These are phyloP conservation scores for Carcina quercana DNA, from an alignment of 2,888 invertebrate genomes.

Conservation along the genomic window DNA sequence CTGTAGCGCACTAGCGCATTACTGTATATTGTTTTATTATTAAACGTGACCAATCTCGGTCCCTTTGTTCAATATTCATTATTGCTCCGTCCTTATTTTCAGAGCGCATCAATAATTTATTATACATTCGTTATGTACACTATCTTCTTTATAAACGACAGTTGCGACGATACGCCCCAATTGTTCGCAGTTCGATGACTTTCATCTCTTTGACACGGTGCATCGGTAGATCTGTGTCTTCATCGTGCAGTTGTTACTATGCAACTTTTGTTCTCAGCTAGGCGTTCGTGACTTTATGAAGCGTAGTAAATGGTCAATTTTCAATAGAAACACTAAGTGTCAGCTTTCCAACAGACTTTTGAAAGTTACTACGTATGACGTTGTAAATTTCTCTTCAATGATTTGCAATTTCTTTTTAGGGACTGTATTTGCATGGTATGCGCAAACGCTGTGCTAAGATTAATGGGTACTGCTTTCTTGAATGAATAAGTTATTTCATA, in stretches of 20 bases:
- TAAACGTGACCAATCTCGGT: slow-evolving; percentile 10
- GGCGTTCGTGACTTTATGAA: slow-evolving; percentile 13
- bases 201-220: no score
- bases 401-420: slow-evolving; percentile 7
- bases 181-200: no score
- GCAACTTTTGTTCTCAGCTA: slow-evolving; percentile 20
- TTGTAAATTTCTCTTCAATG: slow-evolving; percentile 17
- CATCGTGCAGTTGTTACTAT: slow-evolving; percentile 1
- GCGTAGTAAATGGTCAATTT: slow-evolving; percentile 29
- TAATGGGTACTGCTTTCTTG: slow-evolving; percentile 12
- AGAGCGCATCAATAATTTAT: slow-evolving; percentile 24
- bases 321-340: slow-evolving; percentile 21
- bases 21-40: no score
- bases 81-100: slow-evolving; percentile 7
- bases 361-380: slow-evolving; percentile 13
- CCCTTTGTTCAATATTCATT: slow-evolving; percentile 4
- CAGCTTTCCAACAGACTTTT: slow-evolving; percentile 21
- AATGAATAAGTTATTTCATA: slow-evolving; percentile 11
- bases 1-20: not conserved
- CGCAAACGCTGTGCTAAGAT: slow-evolving; percentile 1
- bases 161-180: slow-evolving; percentile 29
- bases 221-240: no score
- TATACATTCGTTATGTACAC: slow-evolving; percentile 29
- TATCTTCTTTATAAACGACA: slow-evolving; percentile 24
- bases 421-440: not conserved